Percentiles rank a stretch among this genome's conserved stretches.
Conservation (phyloP, 2,888 invertebrate genomes). For the Napeogenes inachia region DNA sequence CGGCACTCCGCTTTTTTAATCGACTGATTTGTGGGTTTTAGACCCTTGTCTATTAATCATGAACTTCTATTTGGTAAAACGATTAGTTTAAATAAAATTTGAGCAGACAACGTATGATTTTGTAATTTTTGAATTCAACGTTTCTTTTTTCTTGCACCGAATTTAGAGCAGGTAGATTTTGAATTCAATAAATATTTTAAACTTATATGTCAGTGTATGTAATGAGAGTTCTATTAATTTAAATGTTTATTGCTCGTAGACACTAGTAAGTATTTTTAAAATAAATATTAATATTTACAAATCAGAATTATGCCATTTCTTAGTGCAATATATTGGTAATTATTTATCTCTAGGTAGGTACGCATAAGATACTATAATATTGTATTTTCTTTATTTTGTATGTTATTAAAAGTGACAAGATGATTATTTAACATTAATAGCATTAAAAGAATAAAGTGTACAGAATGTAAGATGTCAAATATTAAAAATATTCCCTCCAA, state of each 20-base stretch:
- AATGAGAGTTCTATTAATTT: background rate
- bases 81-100: constrained; percentile 24
- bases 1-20: constrained; percentile 33
- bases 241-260: background rate
- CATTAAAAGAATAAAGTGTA: too few species aligned
- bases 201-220: constrained; percentile 6
- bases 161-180: constrained; percentile 12
- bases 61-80: constrained; percentile 25
- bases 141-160: constrained; percentile 13
- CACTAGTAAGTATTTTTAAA: too few species aligned
- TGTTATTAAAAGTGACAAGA: too few species aligned
- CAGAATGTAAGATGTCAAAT: too few species aligned
- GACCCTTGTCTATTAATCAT: constrained; percentile 39
- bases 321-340: too few species aligned
- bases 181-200: constrained; percentile 11
- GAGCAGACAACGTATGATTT: constrained; percentile 29
- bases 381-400: too few species aligned
- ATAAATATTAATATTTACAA: too few species aligned
- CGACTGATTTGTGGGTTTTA: constrained; percentile 54
- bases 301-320: too few species aligned
- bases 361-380: too few species aligned
- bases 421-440: too few species aligned
- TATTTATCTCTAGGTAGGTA: too few species aligned
- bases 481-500: too few species aligned
- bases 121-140: constrained; percentile 11